Evolutionary conservation across 2,113 vertebrate genomes (phyloP).

Genomic region (Haplochromis vanheusdeni): DNA sequence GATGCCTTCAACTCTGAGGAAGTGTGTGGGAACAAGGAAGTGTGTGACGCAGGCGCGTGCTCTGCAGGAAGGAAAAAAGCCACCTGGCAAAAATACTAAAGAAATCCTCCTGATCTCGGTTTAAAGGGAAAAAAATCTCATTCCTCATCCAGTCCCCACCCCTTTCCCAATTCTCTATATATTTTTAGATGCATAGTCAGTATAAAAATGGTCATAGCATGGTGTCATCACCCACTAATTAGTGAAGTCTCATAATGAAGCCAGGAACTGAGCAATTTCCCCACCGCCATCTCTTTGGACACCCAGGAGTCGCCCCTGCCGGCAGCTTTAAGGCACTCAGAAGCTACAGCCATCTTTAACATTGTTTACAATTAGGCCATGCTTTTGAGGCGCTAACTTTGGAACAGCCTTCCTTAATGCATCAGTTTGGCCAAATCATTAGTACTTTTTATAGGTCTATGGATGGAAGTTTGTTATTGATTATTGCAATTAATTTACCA

Average conservation of each 20-base stretch:
- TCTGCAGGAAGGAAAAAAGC: neutral
- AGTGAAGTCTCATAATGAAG: neutral
- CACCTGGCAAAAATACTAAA: neutral
- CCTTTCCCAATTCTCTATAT: neutral
- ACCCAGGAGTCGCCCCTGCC: neutral
- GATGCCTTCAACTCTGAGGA: slow-evolving; percentile 1
- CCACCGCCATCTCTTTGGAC: neutral
- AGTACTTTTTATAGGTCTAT: neutral
- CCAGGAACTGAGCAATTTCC: neutral
- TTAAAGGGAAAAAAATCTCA: neutral
- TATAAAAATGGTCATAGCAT: neutral
- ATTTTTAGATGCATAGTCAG: neutral
- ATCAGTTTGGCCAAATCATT: neutral
- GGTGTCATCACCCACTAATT: neutral
- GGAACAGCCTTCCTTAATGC: neutral
- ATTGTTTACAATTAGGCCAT: neutral
- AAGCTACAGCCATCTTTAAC: neutral
- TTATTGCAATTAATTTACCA: accelerated
- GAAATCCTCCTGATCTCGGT: neutral
- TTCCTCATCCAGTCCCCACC: neutral
- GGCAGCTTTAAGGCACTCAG: neutral
- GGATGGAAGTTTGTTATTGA: neutral
- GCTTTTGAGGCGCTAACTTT: neutral
- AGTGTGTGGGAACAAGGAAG: slow-evolving; percentile 2
- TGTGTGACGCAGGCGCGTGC: neutral